These are phyloP conservation scores for Hydropotes inermis DNA, from an alignment of 2,113 vertebrate species.

Conservation along the genomic window DNA sequence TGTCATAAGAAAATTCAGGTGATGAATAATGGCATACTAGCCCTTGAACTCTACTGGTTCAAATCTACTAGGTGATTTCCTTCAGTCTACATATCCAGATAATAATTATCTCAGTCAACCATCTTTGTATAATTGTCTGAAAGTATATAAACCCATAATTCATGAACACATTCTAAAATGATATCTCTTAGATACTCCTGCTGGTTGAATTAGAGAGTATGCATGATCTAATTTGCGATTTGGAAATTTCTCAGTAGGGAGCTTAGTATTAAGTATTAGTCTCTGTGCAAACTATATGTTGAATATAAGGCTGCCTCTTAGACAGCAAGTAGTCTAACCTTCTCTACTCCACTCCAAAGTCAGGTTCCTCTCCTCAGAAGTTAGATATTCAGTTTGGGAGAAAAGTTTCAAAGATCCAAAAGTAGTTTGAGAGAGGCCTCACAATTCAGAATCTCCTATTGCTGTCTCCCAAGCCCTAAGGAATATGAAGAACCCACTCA, in stretches of 20 bases:
- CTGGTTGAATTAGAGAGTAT: neutral
- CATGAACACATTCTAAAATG: conserved; percentile 25
- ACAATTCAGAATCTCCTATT: neutral
- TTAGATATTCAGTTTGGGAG: neutral
- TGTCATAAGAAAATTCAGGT: conserved; percentile 10
- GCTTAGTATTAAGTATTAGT: neutral
- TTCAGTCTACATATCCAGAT: neutral
- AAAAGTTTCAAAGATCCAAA: neutral
- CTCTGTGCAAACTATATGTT: neutral
- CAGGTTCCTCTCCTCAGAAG: neutral
- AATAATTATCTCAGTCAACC: conserved; percentile 1
- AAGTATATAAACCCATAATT: conserved; percentile 19
- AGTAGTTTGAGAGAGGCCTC: neutral
- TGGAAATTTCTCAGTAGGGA: neutral
- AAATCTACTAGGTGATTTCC: conserved; percentile 20
- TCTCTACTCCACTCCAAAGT: neutral
- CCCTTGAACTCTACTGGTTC: neutral
- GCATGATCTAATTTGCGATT: neutral
- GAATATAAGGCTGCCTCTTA: neutral
- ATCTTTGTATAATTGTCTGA: conserved; percentile 28
- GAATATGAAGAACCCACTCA: neutral
- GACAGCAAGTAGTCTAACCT: neutral
- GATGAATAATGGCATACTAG: conserved; percentile 14
- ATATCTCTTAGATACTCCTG: neutral
- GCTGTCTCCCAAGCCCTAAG: neutral